These are phyloP conservation scores for Calidris pugnax DNA, from an alignment of 2,113 vertebrate species.

Conservation along the genomic window DNA sequence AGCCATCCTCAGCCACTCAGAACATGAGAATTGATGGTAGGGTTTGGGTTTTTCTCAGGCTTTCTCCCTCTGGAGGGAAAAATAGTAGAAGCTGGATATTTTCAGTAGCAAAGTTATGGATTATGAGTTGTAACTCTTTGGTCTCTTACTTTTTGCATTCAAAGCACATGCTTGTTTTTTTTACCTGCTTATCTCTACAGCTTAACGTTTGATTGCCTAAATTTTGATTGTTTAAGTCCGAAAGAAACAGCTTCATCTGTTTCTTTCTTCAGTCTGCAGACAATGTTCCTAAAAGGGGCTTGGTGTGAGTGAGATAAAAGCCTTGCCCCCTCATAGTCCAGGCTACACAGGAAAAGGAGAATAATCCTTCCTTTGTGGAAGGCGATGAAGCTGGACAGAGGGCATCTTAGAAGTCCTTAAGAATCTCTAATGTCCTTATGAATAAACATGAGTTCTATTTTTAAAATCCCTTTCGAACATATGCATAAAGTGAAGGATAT, in stretches of 20 bases:
- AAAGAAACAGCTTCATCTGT: neutral
- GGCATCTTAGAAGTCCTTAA: neutral
- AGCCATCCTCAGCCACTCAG: neutral
- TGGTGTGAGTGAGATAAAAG: neutral
- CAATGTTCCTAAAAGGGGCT: neutral
- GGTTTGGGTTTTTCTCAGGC: neutral
- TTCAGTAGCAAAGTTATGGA: neutral
- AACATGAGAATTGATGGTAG: neutral
- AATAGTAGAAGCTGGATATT: neutral
- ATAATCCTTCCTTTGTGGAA: neutral
- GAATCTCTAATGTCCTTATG: neutral
- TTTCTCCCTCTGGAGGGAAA: neutral
- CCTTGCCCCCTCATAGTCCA: neutral
- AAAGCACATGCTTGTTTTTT: neutral
- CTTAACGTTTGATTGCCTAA: neutral
- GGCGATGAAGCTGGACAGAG: neutral
- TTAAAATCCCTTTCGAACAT: neutral
- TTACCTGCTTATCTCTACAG: neutral
- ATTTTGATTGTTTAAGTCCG: neutral
- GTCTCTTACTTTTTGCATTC: neutral
- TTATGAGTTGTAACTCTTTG: neutral
- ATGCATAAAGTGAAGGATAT: neutral
- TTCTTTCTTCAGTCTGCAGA: neutral
- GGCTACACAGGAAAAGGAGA: neutral
- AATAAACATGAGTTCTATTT: slow-evolving; percentile 20